Evolutionary conservation across 2,113 vertebrate genomes (phyloP), one percentile per base, ranked within the genome.

Genomic region (Dromaius novaehollandiae): DNA sequence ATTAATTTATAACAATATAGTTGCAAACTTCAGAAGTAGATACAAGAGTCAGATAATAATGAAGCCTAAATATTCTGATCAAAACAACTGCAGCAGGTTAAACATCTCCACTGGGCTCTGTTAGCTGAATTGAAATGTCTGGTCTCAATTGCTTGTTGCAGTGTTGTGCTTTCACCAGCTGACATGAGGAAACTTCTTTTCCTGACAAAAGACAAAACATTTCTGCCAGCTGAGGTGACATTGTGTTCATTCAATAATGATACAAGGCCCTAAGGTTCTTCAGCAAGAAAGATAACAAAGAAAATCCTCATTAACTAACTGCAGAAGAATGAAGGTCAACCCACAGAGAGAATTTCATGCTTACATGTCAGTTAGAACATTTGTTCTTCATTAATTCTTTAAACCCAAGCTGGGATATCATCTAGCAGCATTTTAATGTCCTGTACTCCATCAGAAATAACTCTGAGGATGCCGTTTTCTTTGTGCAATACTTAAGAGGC

Each of bases 381-480:
- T 98, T 98, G 97, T 97, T 98, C 97, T 98, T 98, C 98, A 98
- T 98, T 98, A 98, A 98, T 98, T 98, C 96, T 98, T 97, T 96
- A 98, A 98, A 92, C 92, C 96, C 97, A 98, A 97, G 96, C 97
- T 98, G 97, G 95, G 96, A 96, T 96, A 97, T 96, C 82, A 95
- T 96, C 89, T 88, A 95, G 93, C 46, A 95, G 90, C 97, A 97
- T 98, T 98, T 97, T 97, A 97, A 98, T 96, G 95, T 69, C 93
- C 89, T 46, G 19, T 88, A 91, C 94, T 97, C 79, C 91, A 95
- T 90, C 95, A 97, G 93, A 98, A 98, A 95, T 90, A 95, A 97
- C 91, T 92, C 88, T 28, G 40, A 85, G 76, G 80, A 80, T 93
- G 89, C 93, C 97, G 84, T 90, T 96, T 98, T 94, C 79, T 97